phyloP scores from a whole-genome alignment of 2,888 invertebrate species.

The Xylocampa areola region DNA sequence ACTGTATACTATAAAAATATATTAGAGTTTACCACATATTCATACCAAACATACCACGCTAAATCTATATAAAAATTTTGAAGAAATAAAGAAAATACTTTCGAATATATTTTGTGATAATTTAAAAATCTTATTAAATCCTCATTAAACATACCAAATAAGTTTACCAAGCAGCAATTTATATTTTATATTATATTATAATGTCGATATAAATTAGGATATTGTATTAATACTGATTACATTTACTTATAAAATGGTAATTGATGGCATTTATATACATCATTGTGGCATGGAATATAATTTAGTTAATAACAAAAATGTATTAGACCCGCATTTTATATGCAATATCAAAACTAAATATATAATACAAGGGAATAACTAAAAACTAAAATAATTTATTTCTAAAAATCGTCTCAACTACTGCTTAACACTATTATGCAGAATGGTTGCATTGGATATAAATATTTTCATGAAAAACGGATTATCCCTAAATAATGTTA shows the following conservation, averaged over 20 bases:
- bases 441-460: slow-evolving; percentile 46
- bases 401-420: slow-evolving; percentile 58
- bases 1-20: no score
- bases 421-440: slow-evolving; percentile 57
- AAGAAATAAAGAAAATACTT: no score
- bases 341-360: slow-evolving; percentile 70
- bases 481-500: slow-evolving; percentile 52
- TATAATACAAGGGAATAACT: slow-evolving; percentile 77
- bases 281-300: slow-evolving; percentile 79
- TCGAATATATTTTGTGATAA: no score
- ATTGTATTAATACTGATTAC: slow-evolving; percentile 88
- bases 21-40: no score
- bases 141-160: slow-evolving; percentile 27
- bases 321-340: slow-evolving; percentile 84
- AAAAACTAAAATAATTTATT: slow-evolving; percentile 75
- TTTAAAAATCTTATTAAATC: no score
- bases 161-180: slow-evolving; percentile 62
- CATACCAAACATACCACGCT: no score
- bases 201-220: slow-evolving; percentile 81
- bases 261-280: slow-evolving; percentile 85
- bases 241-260: slow-evolving; percentile 83
- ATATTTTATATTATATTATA: slow-evolving; percentile 62
- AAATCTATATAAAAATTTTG: no score
- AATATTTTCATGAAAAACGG: slow-evolving; percentile 48
- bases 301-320: slow-evolving; percentile 75